Evolutionary conservation across 2,797 vertebrate species (phyloP).

Genomic region (Oryzias dopingdopingensis): DNA sequence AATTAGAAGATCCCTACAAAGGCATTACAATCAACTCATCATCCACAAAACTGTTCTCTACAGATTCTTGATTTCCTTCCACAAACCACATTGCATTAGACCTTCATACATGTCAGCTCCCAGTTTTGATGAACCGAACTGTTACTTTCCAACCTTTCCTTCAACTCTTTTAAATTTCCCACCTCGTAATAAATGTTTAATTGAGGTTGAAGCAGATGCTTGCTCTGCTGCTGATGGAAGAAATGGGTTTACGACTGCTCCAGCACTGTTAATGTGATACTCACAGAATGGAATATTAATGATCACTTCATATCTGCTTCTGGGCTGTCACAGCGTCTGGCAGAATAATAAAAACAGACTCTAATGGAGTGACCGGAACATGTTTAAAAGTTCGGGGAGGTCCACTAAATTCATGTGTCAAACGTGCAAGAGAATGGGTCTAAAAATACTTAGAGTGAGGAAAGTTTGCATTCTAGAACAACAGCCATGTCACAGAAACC

Average conservation of each 20-base stretch:
- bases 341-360: conserved; percentile 56
- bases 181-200: conserved; percentile 50
- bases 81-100: too few relatives aligned
- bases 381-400: conserved; percentile 47
- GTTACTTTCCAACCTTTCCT: conserved; percentile 10
- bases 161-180: conserved; percentile 43
- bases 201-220: conserved; percentile 37
- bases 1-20: too few relatives aligned
- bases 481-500: too few relatives aligned
- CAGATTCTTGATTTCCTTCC: too few relatives aligned
- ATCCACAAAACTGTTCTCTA: too few relatives aligned
- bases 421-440: conserved; percentile 51
- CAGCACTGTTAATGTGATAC: conserved; percentile 1
- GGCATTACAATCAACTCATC: too few relatives aligned
- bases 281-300: conserved; percentile 48
- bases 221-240: conserved; percentile 53
- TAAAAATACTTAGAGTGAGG: conserved; percentile 42
- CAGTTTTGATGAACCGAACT: conserved; percentile 1
- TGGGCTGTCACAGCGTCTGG: conserved; percentile 34
- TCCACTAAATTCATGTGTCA: conserved; percentile 46
- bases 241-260: conserved; percentile 28
- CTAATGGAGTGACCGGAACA: conserved; percentile 47
- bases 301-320: conserved; percentile 43
- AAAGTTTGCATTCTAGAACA: background rate
- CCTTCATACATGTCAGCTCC: too few relatives aligned